phyloP scores from a whole-genome alignment of 2,797 vertebrate genomes.

The Tamandua tetradactyla region DNA sequence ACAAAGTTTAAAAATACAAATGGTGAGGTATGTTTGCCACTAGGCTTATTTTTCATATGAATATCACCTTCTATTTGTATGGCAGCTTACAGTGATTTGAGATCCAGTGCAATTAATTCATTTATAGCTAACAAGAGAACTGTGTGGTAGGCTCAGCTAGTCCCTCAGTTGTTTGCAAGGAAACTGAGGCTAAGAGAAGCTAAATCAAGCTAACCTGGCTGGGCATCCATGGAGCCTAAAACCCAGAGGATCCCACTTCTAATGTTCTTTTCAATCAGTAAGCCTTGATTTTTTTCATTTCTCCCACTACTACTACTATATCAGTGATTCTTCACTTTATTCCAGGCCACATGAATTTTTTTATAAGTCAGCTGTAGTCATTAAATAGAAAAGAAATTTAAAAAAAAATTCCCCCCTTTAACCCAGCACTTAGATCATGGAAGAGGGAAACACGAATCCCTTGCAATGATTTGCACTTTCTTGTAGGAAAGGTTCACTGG shows the following conservation, averaged over 20 bases:
- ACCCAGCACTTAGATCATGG: no score
- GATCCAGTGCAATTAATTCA: no score
- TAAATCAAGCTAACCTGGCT: background rate
- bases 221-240: background rate
- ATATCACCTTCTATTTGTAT: background rate
- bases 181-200: background rate
- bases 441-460: fast-evolving
- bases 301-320: background rate
- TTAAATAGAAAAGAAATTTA: background rate
- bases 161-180: background rate
- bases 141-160: background rate
- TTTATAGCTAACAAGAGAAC: background rate
- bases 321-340: background rate
- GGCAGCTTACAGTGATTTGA: background rate
- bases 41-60: background rate
- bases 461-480: background rate
- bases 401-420: background rate
- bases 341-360: background rate
- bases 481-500: background rate
- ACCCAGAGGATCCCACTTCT: background rate
- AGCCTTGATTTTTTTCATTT: background rate
- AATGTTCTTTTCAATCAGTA: background rate
- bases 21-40: background rate
- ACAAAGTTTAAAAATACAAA: background rate
- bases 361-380: background rate